A percentile compares a stretch with the other conserved stretches of the same genome.
phyloP scores from a whole-genome alignment of 1,140 invertebrate species.

The Myzus persicae region DNA sequence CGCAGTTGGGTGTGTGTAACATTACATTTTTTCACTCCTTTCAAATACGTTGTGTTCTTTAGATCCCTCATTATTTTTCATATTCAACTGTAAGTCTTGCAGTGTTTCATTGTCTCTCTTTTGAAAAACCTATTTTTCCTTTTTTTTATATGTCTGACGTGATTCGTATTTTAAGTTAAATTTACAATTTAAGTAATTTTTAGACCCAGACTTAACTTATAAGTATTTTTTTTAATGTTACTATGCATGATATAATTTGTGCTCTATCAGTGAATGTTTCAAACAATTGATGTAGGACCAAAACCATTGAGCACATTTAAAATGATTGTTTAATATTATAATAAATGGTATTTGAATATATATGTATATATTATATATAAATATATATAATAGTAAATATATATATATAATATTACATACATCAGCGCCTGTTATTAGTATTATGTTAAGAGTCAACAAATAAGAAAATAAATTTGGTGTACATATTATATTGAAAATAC shows the following conservation, averaged over 20 bases:
- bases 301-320: constrained; percentile 56
- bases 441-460: constrained; percentile 33
- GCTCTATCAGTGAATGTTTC: constrained; percentile 44
- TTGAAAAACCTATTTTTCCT: constrained; percentile 26
- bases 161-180: constrained; percentile 40
- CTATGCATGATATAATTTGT: constrained; percentile 46
- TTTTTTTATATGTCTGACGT: constrained; percentile 28
- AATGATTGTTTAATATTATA: constrained; percentile 55
- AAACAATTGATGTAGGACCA: constrained; percentile 53
- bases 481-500: constrained; percentile 24
- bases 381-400: constrained; percentile 16
- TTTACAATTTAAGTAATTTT: constrained; percentile 41
- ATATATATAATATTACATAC: constrained; percentile 8
- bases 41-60: constrained; percentile 34
- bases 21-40: constrained; percentile 1
- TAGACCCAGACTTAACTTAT: constrained; percentile 29
- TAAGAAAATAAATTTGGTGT: constrained; percentile 35
- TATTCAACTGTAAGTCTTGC: constrained; percentile 9
- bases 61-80: constrained; percentile 50
- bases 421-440: constrained; percentile 34
- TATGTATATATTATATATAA: constrained; percentile 29
- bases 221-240: constrained; percentile 47
- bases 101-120: constrained; percentile 51
- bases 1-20: constrained; percentile 61
- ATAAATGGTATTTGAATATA: constrained; percentile 49